Base-by-base conservation (phyloP, 2,888 invertebrate genomes). In the Poecilobothrus nobilitatus region DNA sequence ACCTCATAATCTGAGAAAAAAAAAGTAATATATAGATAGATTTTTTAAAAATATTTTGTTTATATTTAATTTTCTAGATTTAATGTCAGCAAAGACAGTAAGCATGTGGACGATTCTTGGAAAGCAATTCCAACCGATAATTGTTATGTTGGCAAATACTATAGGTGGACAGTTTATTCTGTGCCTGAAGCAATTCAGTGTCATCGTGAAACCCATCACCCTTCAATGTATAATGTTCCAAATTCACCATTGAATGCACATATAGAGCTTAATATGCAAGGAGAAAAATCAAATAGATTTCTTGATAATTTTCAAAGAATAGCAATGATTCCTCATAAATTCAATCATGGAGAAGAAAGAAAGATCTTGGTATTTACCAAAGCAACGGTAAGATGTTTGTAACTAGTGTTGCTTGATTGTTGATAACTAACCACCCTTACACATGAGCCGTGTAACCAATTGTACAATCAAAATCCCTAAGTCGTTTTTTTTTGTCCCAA, bases 141-240 rank as follows among this genome's bases (percentile, higher is more conserved):
- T 83, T 87, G 91, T 71, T 90, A 84, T 76, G 77, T 85, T 7
- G 77, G 81, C 0, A 84, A 80, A 72, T 85, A 84, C 75, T 87
- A 86, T 73, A 84, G 84, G 71, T 84, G 85, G 82, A 84, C 83
- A 69, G 81, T 87, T 70, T 91, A 90, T 81, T 81, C 88, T 0
- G 87, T 94, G 1, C 83, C 84, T 20, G 92, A 94, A 75, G 95
- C 94, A 0, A 84, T 96, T 18, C 82, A 86, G 71, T 88, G 87
- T 70, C 91, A 94, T 75, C 85, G 90, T 66, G 92, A 95, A 80
- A 88, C 89, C 0, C 91, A 94, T 79, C 90, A 93, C 78, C 91
- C 94, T 0, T 87, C 90, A 1, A 89, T 95, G 83, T 91, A 88
- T 75, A 91, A 95, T 80, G 81, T 84, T 61, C 91, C 92, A 0